Conservation (phyloP, 2,113 vertebrate species). For the Malurus cyaneus region DNA sequence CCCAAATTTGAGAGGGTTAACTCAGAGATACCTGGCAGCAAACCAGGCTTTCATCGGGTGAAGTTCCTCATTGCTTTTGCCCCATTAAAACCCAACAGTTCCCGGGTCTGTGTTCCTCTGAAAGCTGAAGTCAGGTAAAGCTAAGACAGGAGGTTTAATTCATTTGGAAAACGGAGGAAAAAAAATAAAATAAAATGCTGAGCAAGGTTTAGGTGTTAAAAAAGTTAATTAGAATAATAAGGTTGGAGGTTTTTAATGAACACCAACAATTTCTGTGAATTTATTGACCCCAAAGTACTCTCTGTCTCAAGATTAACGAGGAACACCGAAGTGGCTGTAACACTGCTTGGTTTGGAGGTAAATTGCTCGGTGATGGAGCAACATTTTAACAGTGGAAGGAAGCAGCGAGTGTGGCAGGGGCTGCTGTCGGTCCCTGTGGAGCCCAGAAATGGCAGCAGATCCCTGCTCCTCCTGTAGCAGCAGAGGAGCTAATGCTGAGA, state of each 20-base stretch:
- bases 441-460: background rate
- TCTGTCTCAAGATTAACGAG: background rate
- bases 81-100: background rate
- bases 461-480: fast-evolving
- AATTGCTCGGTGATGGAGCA: background rate
- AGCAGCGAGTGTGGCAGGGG: background rate
- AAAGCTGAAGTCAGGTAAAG: fast-evolving
- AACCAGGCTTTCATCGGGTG: background rate
- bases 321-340: background rate
- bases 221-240: background rate
- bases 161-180: background rate
- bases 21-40: background rate
- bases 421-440: background rate
- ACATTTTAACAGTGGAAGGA: fast-evolving
- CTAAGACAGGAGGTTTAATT: background rate
- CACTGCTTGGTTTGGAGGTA: background rate
- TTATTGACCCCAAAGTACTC: background rate
- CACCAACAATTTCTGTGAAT: fast-evolving
- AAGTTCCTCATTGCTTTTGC: background rate
- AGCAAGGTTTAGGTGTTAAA: fast-evolving
- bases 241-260: background rate
- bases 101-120: fast-evolving
- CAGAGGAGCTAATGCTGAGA: background rate
- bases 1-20: background rate
- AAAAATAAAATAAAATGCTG: background rate